Evolutionary conservation across 37 sponge, comb jelly and placozoan genomes (phyloP).

Genomic region (Diacarnus erythraeanus): DNA sequence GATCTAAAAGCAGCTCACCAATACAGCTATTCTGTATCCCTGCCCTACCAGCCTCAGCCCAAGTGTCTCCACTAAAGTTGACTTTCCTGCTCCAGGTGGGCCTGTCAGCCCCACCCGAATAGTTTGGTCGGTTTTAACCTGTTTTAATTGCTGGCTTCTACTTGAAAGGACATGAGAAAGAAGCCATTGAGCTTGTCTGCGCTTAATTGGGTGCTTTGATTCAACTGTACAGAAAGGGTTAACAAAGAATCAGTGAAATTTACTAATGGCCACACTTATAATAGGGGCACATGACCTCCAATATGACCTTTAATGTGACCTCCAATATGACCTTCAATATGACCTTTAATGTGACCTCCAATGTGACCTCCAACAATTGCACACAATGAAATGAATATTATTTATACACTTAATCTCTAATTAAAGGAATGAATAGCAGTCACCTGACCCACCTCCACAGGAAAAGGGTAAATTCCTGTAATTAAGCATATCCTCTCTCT

Average conservation of each 20-base stretch:
- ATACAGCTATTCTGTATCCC: slow-evolving; percentile 79
- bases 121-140: slow-evolving; percentile 19
- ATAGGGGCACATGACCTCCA: no score
- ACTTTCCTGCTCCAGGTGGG: slow-evolving; percentile 96
- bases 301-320: no score
- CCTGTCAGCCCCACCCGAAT: slow-evolving; percentile 93
- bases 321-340: no score
- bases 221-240: slow-evolving; percentile 52
- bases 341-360: no score
- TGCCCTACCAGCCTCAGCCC: slow-evolving; percentile 57
- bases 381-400: no score
- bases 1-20: slow-evolving; percentile 53
- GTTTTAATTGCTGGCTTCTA: slow-evolving; percentile 7
- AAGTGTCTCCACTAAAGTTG: slow-evolving; percentile 84
- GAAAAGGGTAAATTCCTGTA: no score
- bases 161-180: slow-evolving; percentile 60
- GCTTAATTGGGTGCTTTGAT: slow-evolving; percentile 65
- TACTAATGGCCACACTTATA: no score
- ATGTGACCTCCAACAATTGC: no score
- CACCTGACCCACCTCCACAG: no score
- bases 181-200: slow-evolving; percentile 68
- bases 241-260: background rate
- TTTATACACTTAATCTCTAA: no score
- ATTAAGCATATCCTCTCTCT: no score
- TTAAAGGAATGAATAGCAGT: no score